phyloP scores from a whole-genome alignment of 2,797 vertebrate genomes.

The Mormyrus proboscirostris region DNA sequence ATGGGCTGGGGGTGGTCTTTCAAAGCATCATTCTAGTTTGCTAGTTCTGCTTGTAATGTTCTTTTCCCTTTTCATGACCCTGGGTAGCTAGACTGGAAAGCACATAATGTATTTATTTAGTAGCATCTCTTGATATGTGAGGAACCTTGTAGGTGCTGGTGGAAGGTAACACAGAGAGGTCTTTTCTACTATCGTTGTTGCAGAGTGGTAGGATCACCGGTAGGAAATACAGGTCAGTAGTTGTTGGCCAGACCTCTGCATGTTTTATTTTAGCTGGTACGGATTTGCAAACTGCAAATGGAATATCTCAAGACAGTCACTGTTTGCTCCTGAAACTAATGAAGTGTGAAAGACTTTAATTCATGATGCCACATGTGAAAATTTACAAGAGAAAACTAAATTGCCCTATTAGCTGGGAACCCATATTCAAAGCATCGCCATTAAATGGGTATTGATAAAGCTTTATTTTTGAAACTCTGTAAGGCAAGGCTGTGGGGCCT shows the following conservation, averaged over 20 bases:
- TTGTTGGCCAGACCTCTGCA: slow-evolving; percentile 49
- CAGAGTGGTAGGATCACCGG: slow-evolving; percentile 36
- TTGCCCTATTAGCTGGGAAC: background rate
- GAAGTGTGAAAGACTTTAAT: slow-evolving; percentile 45
- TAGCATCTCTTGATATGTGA: background rate
- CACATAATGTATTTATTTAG: background rate
- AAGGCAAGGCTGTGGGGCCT: background rate
- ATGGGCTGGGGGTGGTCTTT: background rate
- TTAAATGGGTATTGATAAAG: background rate
- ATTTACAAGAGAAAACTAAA: background rate
- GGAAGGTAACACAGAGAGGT: slow-evolving; percentile 13
- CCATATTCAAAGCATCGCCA: background rate
- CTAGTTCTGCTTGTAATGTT: background rate
- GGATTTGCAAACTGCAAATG: slow-evolving; percentile 48
- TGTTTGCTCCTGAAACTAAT: slow-evolving; percentile 44
- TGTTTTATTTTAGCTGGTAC: slow-evolving; percentile 40
- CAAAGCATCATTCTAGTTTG: background rate
- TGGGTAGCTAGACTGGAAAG: background rate
- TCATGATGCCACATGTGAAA: background rate
- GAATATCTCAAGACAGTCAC: slow-evolving; percentile 32
- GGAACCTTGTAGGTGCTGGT: background rate
- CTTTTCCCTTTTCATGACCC: background rate
- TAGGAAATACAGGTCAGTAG: slow-evolving; percentile 42
- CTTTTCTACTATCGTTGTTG: slow-evolving; percentile 27
- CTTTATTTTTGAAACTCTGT: background rate